Percentiles rank a stretch among this genome's conserved stretches.
These are phyloP conservation scores for Enteromius unitaeniatus DNA, from an alignment of 2,797 vertebrate species.

Conservation along the genomic window DNA sequence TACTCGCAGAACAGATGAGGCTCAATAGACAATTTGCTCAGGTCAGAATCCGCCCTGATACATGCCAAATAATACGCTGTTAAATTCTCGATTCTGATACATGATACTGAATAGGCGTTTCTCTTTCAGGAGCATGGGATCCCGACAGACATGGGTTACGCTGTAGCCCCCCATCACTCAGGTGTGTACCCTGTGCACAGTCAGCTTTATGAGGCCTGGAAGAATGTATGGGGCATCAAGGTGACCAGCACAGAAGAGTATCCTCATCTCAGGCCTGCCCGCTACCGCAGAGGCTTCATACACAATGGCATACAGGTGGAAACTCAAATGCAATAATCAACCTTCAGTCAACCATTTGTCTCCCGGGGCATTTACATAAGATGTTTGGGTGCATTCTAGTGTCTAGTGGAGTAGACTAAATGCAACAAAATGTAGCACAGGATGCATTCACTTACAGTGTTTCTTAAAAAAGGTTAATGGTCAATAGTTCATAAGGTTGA, in stretches of 20 bases:
- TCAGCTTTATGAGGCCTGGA: constrained; percentile 96
- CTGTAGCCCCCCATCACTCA: constrained; percentile 95
- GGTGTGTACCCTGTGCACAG: constrained; percentile 96
- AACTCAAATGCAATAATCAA: background rate
- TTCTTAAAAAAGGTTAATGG: background rate
- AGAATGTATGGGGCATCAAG: constrained; percentile 91
- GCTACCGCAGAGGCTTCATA: constrained; percentile 92
- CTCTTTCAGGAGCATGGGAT: constrained; percentile 91
- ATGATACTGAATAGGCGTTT: background rate
- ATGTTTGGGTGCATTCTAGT: background rate
- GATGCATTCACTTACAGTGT: background rate
- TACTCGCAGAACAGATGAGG: constrained; percentile 96
- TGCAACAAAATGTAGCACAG: background rate
- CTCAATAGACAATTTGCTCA: constrained; percentile 96
- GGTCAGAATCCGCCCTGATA: constrained; percentile 75
- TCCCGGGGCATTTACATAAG: background rate
- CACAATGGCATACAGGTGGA: constrained; percentile 90
- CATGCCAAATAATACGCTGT: background rate
- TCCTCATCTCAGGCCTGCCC: constrained; percentile 92
- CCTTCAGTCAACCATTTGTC: background rate
- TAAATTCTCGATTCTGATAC: background rate
- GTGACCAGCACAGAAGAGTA: constrained; percentile 98
- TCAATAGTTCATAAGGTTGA: too few species aligned
- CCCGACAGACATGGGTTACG: constrained; percentile 94
- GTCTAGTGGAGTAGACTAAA: background rate